phyloP scores from a whole-genome alignment of 30 jellyfish, hydroid and myxozoan species.

The Aurelia sp. region DNA sequence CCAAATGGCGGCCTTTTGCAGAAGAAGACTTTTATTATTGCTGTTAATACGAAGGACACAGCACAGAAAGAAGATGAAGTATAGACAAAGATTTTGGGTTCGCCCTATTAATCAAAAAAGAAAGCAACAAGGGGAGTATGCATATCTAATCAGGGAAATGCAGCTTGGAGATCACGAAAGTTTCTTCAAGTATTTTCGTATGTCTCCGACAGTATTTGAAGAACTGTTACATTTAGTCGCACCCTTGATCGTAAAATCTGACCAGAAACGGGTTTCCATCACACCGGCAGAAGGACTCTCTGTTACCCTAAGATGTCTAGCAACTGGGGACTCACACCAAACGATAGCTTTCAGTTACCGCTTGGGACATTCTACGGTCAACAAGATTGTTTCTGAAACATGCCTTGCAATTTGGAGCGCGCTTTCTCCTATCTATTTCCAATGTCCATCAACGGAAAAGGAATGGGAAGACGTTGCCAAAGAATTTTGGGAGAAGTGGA shows the following conservation, averaged over 20 bases:
- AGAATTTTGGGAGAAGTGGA: no score
- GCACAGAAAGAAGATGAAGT: no score
- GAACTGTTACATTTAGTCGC: conserved; percentile 1
- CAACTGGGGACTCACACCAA: conserved; percentile 54
- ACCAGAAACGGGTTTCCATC: conserved; percentile 15
- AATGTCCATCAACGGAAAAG: no score
- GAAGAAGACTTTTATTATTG: no score
- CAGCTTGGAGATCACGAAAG: conserved; percentile 55
- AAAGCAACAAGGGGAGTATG: conserved; percentile 45
- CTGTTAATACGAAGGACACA: no score
- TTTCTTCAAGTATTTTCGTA: conserved; percentile 39
- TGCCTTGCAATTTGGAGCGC: no score
- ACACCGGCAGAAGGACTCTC: conserved; percentile 38
- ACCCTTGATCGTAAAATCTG: neutral
- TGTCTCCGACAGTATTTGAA: conserved; percentile 29
- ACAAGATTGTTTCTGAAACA: no score
- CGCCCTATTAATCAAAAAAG: conserved; percentile 47
- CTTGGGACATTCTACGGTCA: no score
- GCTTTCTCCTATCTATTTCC: no score
- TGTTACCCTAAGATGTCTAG: conserved; percentile 41
- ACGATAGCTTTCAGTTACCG: no score
- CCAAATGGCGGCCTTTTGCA: no score
- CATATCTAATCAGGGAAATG: conserved; percentile 19
- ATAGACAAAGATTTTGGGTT: conserved; percentile 70
- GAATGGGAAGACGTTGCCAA: no score